Evolutionary conservation across 2,797 vertebrate genomes (phyloP).

Genomic region (Schizothorax lantsangensis): DNA sequence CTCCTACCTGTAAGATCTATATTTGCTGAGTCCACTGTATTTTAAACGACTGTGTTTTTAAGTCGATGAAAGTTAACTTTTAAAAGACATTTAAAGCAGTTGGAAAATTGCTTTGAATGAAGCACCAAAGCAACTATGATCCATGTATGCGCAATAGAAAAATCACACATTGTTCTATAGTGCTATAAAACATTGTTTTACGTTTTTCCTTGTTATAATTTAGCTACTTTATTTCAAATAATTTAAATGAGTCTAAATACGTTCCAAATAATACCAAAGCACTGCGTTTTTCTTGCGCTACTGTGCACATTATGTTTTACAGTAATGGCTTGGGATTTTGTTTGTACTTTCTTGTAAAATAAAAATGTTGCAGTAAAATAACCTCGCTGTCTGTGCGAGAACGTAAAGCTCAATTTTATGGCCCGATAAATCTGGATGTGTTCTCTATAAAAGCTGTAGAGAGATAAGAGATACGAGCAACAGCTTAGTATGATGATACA

Average conservation of each 20-base stretch:
- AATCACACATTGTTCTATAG: not conserved
- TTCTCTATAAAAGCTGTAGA: slow-evolving; percentile 65
- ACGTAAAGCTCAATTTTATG: slow-evolving; percentile 63
- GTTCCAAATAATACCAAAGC: not conserved
- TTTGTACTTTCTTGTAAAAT: slow-evolving; percentile 47
- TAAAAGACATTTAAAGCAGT: not conserved
- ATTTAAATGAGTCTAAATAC: not conserved
- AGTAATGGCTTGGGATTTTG: not conserved
- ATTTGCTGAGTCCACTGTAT: slow-evolving; percentile 56
- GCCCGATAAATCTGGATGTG: slow-evolving; percentile 64
- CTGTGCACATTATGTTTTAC: not conserved
- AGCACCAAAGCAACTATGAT: not conserved
- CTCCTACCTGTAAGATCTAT: slow-evolving; percentile 54
- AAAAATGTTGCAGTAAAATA: slow-evolving; percentile 59
- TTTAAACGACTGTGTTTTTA: slow-evolving; percentile 30
- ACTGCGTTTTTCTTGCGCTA: not conserved
- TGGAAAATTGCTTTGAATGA: not conserved
- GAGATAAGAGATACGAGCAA: slow-evolving; percentile 68
- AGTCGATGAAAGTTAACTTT: slow-evolving; percentile 14
- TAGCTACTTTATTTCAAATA: not conserved
- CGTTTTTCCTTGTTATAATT: not conserved
- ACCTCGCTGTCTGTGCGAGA: slow-evolving; percentile 44
- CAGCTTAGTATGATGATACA: slow-evolving; percentile 57
- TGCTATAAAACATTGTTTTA: too few species aligned
- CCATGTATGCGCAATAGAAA: not conserved